Evolutionary conservation across 2,113 vertebrate species (phyloP).

Genomic region (Poecilia latipinna): DNA sequence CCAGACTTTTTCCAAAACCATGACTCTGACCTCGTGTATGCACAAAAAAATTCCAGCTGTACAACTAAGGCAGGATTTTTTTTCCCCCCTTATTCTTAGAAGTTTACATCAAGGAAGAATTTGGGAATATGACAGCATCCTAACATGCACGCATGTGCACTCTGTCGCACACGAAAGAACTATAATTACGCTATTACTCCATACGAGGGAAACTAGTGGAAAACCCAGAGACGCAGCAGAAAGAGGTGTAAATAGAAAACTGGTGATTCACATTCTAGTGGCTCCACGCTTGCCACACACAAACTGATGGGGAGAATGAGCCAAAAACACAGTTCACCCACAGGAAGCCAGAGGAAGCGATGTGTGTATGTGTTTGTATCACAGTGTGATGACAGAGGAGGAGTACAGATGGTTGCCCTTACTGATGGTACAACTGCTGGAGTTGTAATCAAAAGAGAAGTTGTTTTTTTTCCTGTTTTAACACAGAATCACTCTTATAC

Average conservation of each 20-base stretch:
- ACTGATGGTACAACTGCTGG: slow-evolving; percentile 47
- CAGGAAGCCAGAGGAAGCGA: slow-evolving; percentile 66
- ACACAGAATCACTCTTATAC: slow-evolving; percentile 6
- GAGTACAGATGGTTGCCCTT: slow-evolving; percentile 46
- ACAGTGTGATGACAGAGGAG: slow-evolving; percentile 58
- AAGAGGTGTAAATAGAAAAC: slow-evolving; percentile 77
- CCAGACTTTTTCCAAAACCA: background rate
- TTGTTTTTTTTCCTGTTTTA: slow-evolving; percentile 10
- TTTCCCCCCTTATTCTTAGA: slow-evolving; percentile 55
- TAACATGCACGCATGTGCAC: slow-evolving; percentile 36
- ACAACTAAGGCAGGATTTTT: slow-evolving; percentile 18
- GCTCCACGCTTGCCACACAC: slow-evolving; percentile 68
- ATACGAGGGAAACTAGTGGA: slow-evolving; percentile 71
- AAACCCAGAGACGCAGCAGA: slow-evolving; percentile 69
- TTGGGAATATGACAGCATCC: slow-evolving; percentile 65
- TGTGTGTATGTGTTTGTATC: slow-evolving; percentile 58
- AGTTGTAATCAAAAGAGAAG: slow-evolving; percentile 50
- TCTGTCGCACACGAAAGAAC: slow-evolving; percentile 38
- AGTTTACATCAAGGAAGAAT: slow-evolving; percentile 62
- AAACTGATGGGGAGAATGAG: slow-evolving; percentile 46
- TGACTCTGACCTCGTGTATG: slow-evolving; percentile 34
- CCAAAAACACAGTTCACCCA: slow-evolving; percentile 74
- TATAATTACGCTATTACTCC: slow-evolving; percentile 71
- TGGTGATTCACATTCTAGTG: slow-evolving; percentile 74
- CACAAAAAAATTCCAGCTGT: slow-evolving; percentile 25